Base-by-base conservation (phyloP, 2,113 vertebrate species). In the Daphoenositta chrysoptera region DNA sequence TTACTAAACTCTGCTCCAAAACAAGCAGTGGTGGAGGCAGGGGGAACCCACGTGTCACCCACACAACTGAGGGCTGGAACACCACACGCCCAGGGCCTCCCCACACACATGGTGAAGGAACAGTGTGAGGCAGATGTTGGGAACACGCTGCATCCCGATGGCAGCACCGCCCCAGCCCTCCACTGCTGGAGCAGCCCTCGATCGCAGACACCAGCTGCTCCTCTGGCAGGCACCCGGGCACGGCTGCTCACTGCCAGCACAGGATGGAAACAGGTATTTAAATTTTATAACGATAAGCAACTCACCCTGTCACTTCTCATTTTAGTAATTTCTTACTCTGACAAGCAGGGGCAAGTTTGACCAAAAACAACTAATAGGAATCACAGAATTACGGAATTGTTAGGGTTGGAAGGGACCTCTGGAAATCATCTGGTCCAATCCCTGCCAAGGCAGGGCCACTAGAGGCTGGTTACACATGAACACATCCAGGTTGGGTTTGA, bases 71-170 rank as follows among this genome's bases (percentile, higher is more conserved):
- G 31, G 28, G 26, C 63, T 48, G 31, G 35, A 47, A 33, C 31
- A 71, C 13, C 0, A 1, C 1, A 0, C 0, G 1, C 6, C 22
- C 3, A 1, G 0, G 2, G 50, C 23, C 70, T 22, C 45, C 21
- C 11, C 15, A 39, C 39, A 53, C 26, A 21, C 6, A 1, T 0
- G 2, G 47, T 1, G 8, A 81, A 60, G 31, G 61, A 78, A 19
- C 47, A 47, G 3, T 0, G 0, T 6, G 47, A 58, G 30, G 33
- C 37, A 83, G 63, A 39, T 1, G 2, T 11, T 60, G 26, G 66
- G 57, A 60, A 64, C 11, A 19, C 0, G 3, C 40, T 42, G 35
- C 7, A 1, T 50, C 30, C 60, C 0, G 0, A 21, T 0, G 1
- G 35, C 70, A 68, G 66, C n/a, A 72, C 23, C 18, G 6, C 1